Percentiles rank a stretch among this genome's conserved stretches.
These are phyloP conservation scores for Platalea minor DNA, from an alignment of 2,797 vertebrate genomes.

Conservation along the genomic window DNA sequence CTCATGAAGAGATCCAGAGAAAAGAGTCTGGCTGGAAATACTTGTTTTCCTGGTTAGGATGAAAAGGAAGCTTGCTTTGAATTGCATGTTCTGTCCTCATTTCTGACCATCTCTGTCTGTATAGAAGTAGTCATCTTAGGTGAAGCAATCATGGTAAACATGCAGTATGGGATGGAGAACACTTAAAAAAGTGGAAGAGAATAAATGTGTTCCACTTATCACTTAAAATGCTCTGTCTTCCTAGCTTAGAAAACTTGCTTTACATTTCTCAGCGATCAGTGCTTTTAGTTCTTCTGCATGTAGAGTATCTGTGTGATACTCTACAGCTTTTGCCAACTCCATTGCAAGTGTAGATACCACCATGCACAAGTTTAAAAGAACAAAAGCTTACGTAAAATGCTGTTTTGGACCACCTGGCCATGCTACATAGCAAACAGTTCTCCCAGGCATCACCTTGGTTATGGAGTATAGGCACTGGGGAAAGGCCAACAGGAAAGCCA, in stretches of 20 bases:
- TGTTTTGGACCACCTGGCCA: conserved; percentile 88
- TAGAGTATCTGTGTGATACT: neutral
- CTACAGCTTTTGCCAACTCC: neutral
- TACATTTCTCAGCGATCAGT: neutral
- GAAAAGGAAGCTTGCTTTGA: neutral
- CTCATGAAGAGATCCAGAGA: neutral
- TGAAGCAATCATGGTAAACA: neutral
- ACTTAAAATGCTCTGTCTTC: neutral
- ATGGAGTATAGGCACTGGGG: conserved; percentile 95
- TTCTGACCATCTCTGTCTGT: neutral
- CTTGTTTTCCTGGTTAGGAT: neutral
- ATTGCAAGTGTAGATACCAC: neutral
- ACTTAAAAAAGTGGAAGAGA: neutral
- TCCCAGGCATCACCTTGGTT: conserved; percentile 79
- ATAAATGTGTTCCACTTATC: neutral
- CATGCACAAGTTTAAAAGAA: neutral
- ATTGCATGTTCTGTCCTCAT: neutral
- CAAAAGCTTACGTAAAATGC: conserved; percentile 86
- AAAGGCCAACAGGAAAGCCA: conserved; percentile 92
- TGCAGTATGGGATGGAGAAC: neutral
- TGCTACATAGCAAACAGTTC: conserved; percentile 90
- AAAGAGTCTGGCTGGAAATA: neutral
- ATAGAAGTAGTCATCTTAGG: neutral
- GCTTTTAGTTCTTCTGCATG: neutral
- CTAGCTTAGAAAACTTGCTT: neutral